Evolutionary conservation across 2,888 invertebrate species (phyloP), one percentile per base, ranked within the genome.

Genomic region (Acrobasis consociella): DNA sequence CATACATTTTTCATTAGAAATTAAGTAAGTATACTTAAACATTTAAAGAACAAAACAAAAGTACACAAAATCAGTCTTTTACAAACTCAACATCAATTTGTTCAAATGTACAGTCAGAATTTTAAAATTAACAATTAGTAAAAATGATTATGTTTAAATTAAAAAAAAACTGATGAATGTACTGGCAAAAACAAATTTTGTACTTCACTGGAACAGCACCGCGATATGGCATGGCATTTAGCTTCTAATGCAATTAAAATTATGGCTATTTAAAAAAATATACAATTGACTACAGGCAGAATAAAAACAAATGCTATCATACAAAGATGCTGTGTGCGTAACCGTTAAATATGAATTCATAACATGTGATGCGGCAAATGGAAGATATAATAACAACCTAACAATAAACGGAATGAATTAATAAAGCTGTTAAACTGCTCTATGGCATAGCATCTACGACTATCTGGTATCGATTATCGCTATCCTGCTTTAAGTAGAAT

Each of bases 121-220:
- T 62, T 64, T 56, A 58, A 58, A 58, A 58, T 46, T 52, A 52
- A 52, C 52, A 52, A 31, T 52, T 1, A 31, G 13, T 52, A 31
- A 31, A 31, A 39, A 55, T 56, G 11, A 42, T 58, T 49, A 49
- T 60, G 59, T 13, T 15, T 49, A 37, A 15, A 67, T 52, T 65
- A 62, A 58, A 62, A 66, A 68, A 62, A 15, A 65, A 62, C 58
- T 59, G 64, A 68, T 67, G 64, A 62, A 62, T 68, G 62, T 62
- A 67, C 62, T 78, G 72, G 68, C 70, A 73, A 68, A 69, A 81
- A 77, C 65, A 75, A 69, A 65, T 70, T 82, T 84, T 86, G 81
- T 85, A 86, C 85, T 82, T 83, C 72, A 80, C 80, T 80, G 81
- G 82, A 74, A 81, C 82, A 89, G 87, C 87, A 89, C 86, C 88